phyloP scores from a whole-genome alignment of 1,140 invertebrate genomes.

The Metopolophium dirhodum region DNA sequence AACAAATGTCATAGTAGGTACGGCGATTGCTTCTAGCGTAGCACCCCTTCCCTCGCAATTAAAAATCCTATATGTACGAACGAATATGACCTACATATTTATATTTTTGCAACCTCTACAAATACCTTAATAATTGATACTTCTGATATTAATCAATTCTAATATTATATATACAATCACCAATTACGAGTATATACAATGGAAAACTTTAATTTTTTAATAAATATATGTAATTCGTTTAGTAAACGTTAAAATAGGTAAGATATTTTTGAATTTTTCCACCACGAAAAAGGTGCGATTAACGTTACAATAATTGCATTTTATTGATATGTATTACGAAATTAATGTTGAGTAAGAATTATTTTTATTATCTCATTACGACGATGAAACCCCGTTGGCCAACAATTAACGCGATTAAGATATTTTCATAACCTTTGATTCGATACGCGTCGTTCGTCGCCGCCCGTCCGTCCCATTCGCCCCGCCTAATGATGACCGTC shows the following conservation, averaged over 20 bases:
- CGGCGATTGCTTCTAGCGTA: neutral
- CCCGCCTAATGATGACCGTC: neutral
- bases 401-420: neutral
- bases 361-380: neutral
- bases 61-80: too few species aligned
- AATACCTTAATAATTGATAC: too few species aligned
- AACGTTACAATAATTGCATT: neutral
- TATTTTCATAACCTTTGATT: neutral
- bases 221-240: too few species aligned
- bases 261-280: neutral
- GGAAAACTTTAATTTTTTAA: too few species aligned
- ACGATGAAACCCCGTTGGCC: neutral
- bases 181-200: too few species aligned
- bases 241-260: too few species aligned
- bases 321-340: neutral
- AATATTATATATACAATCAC: too few species aligned
- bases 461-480: neutral
- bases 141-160: too few species aligned
- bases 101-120: too few species aligned
- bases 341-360: neutral
- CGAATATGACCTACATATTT: too few species aligned
- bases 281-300: neutral
- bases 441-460: neutral
- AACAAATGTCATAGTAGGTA: neutral
- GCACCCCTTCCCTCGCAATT: too few species aligned